Evolutionary conservation across 2,113 vertebrate species (phyloP), one percentile per base, ranked within the genome.

Genomic region (Anguilla rostrata): DNA sequence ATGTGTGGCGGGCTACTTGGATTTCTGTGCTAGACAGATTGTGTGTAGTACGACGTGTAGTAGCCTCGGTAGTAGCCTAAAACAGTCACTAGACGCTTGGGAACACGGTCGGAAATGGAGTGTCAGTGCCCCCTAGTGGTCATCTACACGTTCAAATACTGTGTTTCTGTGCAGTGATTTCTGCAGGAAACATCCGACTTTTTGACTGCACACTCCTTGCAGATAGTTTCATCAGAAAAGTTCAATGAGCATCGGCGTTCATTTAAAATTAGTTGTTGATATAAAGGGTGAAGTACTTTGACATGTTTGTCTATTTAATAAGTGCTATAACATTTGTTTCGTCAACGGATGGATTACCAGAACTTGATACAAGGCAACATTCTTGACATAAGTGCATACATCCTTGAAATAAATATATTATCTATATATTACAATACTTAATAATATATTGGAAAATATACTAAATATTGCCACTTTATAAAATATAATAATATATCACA

Each of bases 61-160:
- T 39, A 43, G 56, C 20, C 41, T 7, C 1, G 29, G 26, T 57
- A 41, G 14, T 75, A n/a, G 71, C 26, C 26, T 29, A 29, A 71
- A 71, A 75, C 71, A 75, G 71, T 53, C 49, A 71, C 20, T n/a
- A 34, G 26, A 75, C 26, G n/a, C 2, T n/a, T 26, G n/a, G 71
- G 26, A n/a, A 8, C 8, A 34, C 41, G 15, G 0, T n/a, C 3
- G 81, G 78, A 39, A 43, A 88, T 91, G 90, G 92, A 89, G 88
- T 91, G 91, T 88, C 92, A 91, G 92, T 91, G 94, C 93, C 94
- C 92, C 92, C 93, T 94, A 86, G 92, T 93, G 94, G 92, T 85
- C 85, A 11, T 0, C n/a, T 3, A 39, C 26, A 6, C 11, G 49
- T 34, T 71, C 85, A 49, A 39, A 49, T 49, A 41, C 66, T 4